Evolutionary conservation across 2,888 invertebrate species (phyloP).

Genomic region (Netelia inedita): DNA sequence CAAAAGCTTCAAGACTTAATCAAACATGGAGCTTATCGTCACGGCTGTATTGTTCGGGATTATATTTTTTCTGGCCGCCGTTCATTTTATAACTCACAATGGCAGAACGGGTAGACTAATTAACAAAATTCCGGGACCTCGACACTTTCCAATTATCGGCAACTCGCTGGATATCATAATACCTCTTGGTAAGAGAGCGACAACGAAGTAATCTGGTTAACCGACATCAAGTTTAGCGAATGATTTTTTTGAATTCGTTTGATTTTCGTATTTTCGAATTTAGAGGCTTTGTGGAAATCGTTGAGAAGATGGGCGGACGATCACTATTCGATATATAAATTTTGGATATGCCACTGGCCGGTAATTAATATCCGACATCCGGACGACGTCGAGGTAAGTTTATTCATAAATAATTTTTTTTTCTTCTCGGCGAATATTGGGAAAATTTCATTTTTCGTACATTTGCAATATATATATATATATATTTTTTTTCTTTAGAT

Average conservation of each 20-base stretch:
- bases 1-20: not conserved
- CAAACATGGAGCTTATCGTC: constrained; percentile 20
- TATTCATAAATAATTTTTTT: not conserved
- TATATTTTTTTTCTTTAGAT: constrained; percentile 67
- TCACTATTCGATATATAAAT: constrained; percentile 7
- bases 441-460: not conserved
- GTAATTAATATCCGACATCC: constrained; percentile 38
- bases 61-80: constrained; percentile 15
- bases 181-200: constrained; percentile 19
- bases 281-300: constrained; percentile 1
- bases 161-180: not conserved
- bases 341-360: constrained; percentile 42
- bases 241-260: not conserved
- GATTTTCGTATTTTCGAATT: not conserved
- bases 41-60: constrained; percentile 13
- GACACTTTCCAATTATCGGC: constrained; percentile 53
- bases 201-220: not conserved
- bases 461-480: not conserved
- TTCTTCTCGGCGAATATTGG: not conserved
- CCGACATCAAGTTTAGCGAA: not conserved
- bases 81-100: constrained; percentile 72
- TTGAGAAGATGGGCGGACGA: constrained; percentile 3
- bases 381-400: constrained; percentile 52
- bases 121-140: constrained; percentile 80
- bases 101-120: constrained; percentile 74